phyloP scores from a whole-genome alignment of 2,888 invertebrate species.

The Trissonchulus sp. region DNA sequence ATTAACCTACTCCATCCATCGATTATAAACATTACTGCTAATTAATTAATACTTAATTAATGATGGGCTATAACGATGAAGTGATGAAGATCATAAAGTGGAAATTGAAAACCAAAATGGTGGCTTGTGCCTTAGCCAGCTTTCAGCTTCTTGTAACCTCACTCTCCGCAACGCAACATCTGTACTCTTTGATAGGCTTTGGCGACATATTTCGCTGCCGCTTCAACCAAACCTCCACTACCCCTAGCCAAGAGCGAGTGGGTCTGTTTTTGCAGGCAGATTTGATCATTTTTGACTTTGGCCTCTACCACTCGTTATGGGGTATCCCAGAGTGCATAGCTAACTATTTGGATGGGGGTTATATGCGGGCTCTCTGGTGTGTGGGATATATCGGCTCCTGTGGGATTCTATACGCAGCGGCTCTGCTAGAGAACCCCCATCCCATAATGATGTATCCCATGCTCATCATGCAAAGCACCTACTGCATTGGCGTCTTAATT shows the following conservation, averaged over 20 bases:
- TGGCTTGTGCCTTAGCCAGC: not conserved
- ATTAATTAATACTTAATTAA: too few species aligned
- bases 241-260: not conserved
- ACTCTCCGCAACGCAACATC: not conserved
- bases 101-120: not conserved
- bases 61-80: conserved; percentile 20
- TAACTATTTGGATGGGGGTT: conserved; percentile 44
- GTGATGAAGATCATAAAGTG: not conserved
- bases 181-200: not conserved
- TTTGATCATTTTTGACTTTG: conserved; percentile 38
- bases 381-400: not conserved
- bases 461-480: conserved; percentile 46
- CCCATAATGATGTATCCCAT: conserved; percentile 43
- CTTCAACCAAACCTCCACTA: not conserved
- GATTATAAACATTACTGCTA: too few species aligned
- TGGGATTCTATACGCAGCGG: not conserved
- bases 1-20: too few species aligned
- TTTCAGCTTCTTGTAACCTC: not conserved
- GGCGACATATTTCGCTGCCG: not conserved
- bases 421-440: conserved; percentile 35
- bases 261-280: not conserved
- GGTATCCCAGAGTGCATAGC: conserved; percentile 45
- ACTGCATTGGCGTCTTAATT: conserved; percentile 47
- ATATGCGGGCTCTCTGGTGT: conserved; percentile 19
- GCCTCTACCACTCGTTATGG: conserved; percentile 43